Base-by-base conservation (phyloP, 1,140 invertebrate species). In the Listronotus bonariensis region DNA sequence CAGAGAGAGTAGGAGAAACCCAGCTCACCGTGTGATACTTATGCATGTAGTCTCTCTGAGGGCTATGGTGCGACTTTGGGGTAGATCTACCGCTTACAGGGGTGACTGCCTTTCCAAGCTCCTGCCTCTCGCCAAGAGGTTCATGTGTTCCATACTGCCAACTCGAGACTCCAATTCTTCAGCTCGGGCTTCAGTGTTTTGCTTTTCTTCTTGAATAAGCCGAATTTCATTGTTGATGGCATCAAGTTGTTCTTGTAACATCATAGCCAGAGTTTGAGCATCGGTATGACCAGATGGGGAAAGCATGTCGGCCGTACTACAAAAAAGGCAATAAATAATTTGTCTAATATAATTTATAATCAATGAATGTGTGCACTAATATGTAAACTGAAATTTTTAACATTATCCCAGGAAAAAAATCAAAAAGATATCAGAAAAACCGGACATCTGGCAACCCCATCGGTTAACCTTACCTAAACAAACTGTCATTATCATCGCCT, bases 201-300 rank as follows among this genome's bases (percentile, higher is more conserved):
- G 95, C 78, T 99, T 99, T 82, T 99, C 97, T 82, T 99, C 97
- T 85, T 99, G 94, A 46, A 98, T 97, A 71, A 97, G 82, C 6
- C 86, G 78, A 70, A 99, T 99, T 85, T 99, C 98, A 78, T 98
- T 98, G 81, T 99, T 99, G 73, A 99, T 99, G 69, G 97, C 98
- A 82, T 99, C 97, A 46, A 99, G 82, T 80, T 99, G 97, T 79
- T 99, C 96, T 81, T 99, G 98, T 63, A 99, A 83, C 94, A 99
- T 98, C 71, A 98, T 86, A 18, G 97, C 97, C 58, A 99, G 82
- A 0, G 96, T 96, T 79, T 99, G 97, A 31, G 97, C 96, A 80
- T 99, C 97, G 83, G 76, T 89, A 83, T 78, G 76, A 4, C 89
- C 88, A 1, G 86, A 89, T 6, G 87, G 92, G 77, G 83, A 92